Percentiles rank a stretch among this genome's conserved stretches.
These are phyloP conservation scores for Ichneumoninae sp. DNA, from an alignment of 2,888 invertebrate genomes.

Conservation along the genomic window DNA sequence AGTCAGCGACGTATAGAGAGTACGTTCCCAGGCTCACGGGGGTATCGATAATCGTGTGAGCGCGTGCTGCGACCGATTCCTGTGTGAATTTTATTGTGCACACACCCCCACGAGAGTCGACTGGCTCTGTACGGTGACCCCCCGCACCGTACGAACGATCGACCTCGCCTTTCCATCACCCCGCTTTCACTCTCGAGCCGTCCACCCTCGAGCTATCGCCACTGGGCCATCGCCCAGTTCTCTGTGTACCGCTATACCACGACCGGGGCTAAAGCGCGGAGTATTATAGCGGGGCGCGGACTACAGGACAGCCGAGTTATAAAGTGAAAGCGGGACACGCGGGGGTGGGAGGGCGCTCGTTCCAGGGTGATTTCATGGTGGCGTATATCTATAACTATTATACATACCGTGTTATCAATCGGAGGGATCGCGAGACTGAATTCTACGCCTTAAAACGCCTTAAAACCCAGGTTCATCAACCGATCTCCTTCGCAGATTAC, in stretches of 20 bases:
- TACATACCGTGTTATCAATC: constrained; percentile 71
- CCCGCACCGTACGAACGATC: constrained; percentile 43
- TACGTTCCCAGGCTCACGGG: constrained; percentile 80
- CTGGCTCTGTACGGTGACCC: constrained; percentile 19
- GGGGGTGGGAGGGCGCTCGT: constrained; percentile 69
- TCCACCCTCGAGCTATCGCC: constrained; percentile 55
- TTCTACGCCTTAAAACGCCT: too few species aligned
- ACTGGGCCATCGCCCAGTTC: constrained; percentile 28
- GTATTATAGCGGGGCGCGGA: not conserved
- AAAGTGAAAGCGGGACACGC: constrained; percentile 53
- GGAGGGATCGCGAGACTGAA: constrained; percentile 43
- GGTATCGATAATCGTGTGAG: constrained; percentile 80
- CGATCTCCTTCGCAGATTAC: constrained; percentile 36
- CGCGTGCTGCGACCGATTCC: constrained; percentile 81
- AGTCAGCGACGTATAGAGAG: constrained; percentile 71
- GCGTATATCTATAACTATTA: constrained; percentile 62
- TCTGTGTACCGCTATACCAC: constrained; percentile 11
- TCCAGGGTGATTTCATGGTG: constrained; percentile 79
- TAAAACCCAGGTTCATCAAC: constrained; percentile 47
- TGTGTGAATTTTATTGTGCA: constrained; percentile 82
- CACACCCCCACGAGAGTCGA: constrained; percentile 73
- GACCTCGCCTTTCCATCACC: constrained; percentile 54
- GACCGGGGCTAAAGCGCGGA: not conserved
- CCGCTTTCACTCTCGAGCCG: constrained; percentile 51
- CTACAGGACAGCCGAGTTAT: constrained; percentile 21